Conservation (phyloP, 2,797 vertebrate genomes). For the Sebastes hubbsi region DNA sequence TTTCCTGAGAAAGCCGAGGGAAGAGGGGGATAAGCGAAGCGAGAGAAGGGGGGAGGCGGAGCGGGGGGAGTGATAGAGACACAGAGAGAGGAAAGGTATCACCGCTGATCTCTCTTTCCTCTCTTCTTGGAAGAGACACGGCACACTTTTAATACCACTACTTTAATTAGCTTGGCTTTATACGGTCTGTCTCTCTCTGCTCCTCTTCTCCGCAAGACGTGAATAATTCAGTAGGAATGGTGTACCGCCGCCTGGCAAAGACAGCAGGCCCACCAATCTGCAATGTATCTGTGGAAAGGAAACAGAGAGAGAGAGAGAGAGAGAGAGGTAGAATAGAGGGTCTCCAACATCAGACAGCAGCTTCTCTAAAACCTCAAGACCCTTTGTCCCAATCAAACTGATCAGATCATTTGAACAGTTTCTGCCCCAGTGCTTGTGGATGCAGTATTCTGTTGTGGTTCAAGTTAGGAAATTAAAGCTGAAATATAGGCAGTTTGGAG, state of each 20-base stretch:
- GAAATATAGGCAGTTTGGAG: no score
- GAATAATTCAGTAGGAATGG: conserved; percentile 79
- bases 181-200: conserved; percentile 52
- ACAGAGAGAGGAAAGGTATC: conserved; percentile 77
- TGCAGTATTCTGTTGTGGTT: background rate
- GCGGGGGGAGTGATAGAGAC: conserved; percentile 52
- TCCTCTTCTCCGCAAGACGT: conserved; percentile 61
- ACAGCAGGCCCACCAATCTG: conserved; percentile 66
- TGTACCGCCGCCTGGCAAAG: conserved; percentile 64
- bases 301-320: background rate
- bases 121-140: conserved; percentile 68
- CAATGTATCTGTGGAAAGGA: conserved; percentile 59
- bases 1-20: conserved; percentile 82
- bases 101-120: conserved; percentile 74
- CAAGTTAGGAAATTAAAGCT: background rate
- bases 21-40: conserved; percentile 75
- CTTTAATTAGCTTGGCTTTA: conserved; percentile 78
- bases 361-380: conserved; percentile 15
- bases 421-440: background rate
- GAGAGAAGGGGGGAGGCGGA: conserved; percentile 50
- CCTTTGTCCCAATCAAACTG: background rate
- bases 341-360: background rate
- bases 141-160: conserved; percentile 77
- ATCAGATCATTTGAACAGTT: background rate
- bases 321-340: background rate